Percentiles rank a stretch among this genome's conserved stretches.
These are phyloP conservation scores for Papilio polyxenes DNA, from an alignment of 1,140 invertebrate genomes.

Conservation along the genomic window DNA sequence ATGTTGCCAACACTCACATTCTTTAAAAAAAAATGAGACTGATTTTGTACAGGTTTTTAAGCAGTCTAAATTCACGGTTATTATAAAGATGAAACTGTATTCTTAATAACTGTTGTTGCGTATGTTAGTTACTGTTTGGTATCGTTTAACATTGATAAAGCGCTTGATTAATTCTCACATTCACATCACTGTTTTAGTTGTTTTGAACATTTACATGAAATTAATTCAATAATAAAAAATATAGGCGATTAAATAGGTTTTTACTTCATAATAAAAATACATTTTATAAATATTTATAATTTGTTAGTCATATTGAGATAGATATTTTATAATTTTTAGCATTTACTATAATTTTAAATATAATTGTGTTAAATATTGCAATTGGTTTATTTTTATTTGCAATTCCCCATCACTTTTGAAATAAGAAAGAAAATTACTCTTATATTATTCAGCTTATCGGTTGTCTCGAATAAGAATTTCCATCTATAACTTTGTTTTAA, in stretches of 20 bases:
- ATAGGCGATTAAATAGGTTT: neutral
- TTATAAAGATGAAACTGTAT: too few relatives aligned
- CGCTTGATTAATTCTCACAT: neutral
- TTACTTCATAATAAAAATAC: neutral
- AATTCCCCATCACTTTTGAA: neutral
- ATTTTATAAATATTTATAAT: slow-evolving; percentile 27
- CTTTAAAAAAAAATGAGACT: too few relatives aligned
- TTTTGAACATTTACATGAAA: neutral
- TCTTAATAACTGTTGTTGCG: too few relatives aligned
- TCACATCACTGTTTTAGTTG: neutral
- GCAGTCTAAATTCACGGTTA: too few relatives aligned
- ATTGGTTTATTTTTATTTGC: neutral
- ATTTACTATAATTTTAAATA: slow-evolving; percentile 2
- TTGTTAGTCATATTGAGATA: neutral
- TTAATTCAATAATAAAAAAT: neutral
- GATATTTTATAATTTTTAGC: slow-evolving; percentile 4
- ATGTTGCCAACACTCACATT: too few relatives aligned
- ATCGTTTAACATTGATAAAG: neutral
- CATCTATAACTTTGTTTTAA: too few relatives aligned
- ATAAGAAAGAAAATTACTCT: neutral
- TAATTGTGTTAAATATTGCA: neutral
- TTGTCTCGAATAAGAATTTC: too few relatives aligned
- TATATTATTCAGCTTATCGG: too few relatives aligned
- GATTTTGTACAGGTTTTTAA: too few relatives aligned
- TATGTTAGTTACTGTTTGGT: neutral